Evolutionary conservation across 2,797 vertebrate genomes (phyloP).

Genomic region (Stomatorhinus walkeri): DNA sequence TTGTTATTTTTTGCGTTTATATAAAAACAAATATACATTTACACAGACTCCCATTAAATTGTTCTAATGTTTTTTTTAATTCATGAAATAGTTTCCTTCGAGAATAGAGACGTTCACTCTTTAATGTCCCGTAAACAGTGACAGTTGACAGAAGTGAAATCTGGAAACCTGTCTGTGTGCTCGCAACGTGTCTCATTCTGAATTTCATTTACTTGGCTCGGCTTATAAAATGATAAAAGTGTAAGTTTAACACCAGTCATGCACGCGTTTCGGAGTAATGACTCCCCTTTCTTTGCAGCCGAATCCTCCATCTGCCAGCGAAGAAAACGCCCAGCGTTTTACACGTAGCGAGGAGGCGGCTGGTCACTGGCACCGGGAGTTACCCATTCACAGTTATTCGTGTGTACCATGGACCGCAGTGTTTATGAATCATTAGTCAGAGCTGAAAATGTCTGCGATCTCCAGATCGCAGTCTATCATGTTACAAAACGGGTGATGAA

Average conservation of each 20-base stretch:
- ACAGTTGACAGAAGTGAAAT: not conserved
- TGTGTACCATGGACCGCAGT: constrained; percentile 4
- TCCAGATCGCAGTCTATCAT: not conserved
- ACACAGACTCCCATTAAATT: not conserved
- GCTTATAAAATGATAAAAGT: not conserved
- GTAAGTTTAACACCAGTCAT: not conserved
- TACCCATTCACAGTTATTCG: constrained; percentile 14
- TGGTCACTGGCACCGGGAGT: not conserved
- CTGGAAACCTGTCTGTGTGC: not conserved
- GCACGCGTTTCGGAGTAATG: not conserved
- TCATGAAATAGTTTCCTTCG: not conserved
- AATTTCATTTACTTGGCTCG: not conserved
- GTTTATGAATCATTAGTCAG: constrained; percentile 15
- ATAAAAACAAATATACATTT: not conserved
- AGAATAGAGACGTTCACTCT: not conserved
- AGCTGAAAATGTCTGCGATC: not conserved
- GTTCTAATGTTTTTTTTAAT: not conserved
- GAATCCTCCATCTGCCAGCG: not conserved
- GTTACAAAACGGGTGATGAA: not conserved
- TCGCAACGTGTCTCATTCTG: not conserved
- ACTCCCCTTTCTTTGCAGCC: not conserved
- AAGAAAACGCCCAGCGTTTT: not conserved
- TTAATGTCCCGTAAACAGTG: not conserved
- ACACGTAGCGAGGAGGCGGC: not conserved
- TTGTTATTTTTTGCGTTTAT: not conserved